Conservation (phyloP, 2,797 vertebrate genomes). For the Acropternis orthonyx region DNA sequence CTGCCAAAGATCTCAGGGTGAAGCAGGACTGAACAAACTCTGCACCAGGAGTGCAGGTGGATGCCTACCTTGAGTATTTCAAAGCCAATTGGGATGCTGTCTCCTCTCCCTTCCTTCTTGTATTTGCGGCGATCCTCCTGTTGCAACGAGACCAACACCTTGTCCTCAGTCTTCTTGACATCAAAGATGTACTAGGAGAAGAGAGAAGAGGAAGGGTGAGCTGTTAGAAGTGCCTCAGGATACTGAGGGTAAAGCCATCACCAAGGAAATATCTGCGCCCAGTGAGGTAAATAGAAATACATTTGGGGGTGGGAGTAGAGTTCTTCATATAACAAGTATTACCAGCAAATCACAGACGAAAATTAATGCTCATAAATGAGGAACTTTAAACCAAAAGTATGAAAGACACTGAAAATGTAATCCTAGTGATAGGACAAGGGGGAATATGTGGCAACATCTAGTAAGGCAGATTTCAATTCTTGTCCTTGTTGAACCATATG, state of each 20-base stretch:
- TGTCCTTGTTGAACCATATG: neutral
- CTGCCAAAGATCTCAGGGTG: neutral
- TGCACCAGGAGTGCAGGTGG: neutral
- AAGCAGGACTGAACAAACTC: neutral
- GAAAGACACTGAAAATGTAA: neutral
- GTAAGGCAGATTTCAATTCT: neutral
- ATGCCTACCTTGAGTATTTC: conserved; percentile 84
- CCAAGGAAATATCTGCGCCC: neutral
- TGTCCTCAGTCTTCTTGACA: conserved; percentile 84
- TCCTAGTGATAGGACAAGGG: neutral
- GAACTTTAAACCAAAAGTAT: neutral
- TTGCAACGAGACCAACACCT: conserved; percentile 87
- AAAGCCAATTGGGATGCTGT: conserved; percentile 88
- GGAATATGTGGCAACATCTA: neutral
- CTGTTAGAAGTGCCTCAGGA: neutral
- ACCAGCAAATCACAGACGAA: neutral
- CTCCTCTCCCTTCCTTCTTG: conserved; percentile 81
- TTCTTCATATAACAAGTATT: neutral
- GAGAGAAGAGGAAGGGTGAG: neutral
- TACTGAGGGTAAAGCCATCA: neutral
- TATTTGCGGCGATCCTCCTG: conserved; percentile 88
- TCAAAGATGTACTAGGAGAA: conserved; percentile 87
- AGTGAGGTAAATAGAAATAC: neutral
- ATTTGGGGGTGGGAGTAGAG: neutral
- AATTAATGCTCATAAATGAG: neutral